Evolutionary conservation across 2,888 invertebrate genomes (phyloP), one percentile per base, ranked within the genome.

Genomic region (Drosophila kokeensis): DNA sequence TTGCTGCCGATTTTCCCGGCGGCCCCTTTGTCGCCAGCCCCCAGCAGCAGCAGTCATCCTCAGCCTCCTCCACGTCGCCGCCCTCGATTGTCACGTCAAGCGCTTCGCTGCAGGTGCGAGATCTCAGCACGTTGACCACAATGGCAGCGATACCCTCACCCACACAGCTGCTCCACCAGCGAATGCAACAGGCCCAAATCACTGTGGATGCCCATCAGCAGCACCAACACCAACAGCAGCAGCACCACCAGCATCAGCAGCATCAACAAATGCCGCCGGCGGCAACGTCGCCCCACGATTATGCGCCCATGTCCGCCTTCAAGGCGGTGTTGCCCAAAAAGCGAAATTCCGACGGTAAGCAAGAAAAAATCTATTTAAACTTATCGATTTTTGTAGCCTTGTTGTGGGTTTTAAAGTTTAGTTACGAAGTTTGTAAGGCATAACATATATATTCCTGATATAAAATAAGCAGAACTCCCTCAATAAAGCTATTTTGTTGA

Each of bases 301-400:
- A 88, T 55, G 92, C 91, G 60, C 92, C 92, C 57, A 89, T 93
- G 71, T 93, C 93, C 70, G 93, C 93, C 59, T 93, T 93, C 71
- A 93, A 93, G 73, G 93, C 93, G n/a, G 93, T 93, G 60, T 80
- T 92, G 68, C 93, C 93, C 52, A 93, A 93, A 82, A 92, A 93
- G 80, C 92, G 93, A 77, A 89, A 83, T 83, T 71, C 92, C 93
- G 93, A 93, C 93, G 93, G 93, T 92, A 91, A 92, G 93, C 80
- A 1, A 34, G 5, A 30, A 6, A 8, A 7, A 21, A 58, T 15
- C 10, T 11, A 27, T 10, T 42, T 24, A n/a, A 48, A 11, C 13
- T 15, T 29, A 40, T 27, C 7, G 34, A 45, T 15, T 45, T 45
- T 15, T 24, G 2, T 15, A 21, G 4, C 2, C 4, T 21, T 8